Evolutionary conservation across 2,797 vertebrate species (phyloP), one percentile per base, ranked within the genome.

Genomic region (Spea hammondii): DNA sequence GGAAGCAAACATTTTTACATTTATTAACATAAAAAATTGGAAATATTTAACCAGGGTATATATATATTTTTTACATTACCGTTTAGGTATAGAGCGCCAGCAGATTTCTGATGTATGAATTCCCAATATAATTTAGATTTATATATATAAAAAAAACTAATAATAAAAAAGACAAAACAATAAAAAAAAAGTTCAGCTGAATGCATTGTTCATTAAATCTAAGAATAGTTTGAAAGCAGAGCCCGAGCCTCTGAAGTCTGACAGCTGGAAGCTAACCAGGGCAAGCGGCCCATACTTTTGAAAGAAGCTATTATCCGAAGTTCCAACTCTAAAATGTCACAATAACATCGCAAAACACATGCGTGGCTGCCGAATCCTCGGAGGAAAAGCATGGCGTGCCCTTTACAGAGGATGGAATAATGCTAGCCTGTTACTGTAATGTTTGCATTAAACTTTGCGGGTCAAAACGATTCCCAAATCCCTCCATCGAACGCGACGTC

Each of bases 321-420:
- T 72, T 57, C 13, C 12, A 47, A 67, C 71, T 73, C 54, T 66
- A 67, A 79, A 79, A 79, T 79, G 77, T 79, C 77, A 74, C 53
- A 45, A 69, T 74, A 67, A 47, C 70, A 17, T 65, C 13, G 65
- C 65, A 51, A 76, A 74, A 60, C n/a, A 49, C 53, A 44, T 48
- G 70, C 54, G 11, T 66, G 45, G 5, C 62, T 17, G 55, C 70
- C 60, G 68, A 60, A 68, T 57, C 54, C 70, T 79, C 51, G 4
- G 49, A 32, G 51, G 0, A 13, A 62, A 51, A 65, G 1, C 8
- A 50, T 9, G 14, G 44, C 10, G 4, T 68, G 77, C 64, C 70
- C 77, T 73, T 79, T 74, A 32, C 53, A 14, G 32, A 44, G 46
- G 65, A 65, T 8, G 5, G 45, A 51, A 45, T 59, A 67, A 70